Base-by-base conservation (phyloP, 2,888 invertebrate species). In the Metellina segmentata region DNA sequence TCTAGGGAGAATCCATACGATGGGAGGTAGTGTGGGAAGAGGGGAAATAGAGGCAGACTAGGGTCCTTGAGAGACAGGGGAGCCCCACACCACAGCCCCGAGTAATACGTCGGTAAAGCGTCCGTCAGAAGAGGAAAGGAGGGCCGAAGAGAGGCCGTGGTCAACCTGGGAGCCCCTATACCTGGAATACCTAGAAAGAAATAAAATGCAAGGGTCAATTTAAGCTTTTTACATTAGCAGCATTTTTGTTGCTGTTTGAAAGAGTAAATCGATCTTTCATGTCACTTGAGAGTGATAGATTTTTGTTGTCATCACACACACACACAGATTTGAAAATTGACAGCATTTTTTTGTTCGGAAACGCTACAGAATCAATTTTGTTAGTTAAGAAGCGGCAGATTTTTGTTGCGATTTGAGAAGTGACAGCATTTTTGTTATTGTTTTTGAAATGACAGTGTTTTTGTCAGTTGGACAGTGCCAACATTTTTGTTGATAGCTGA, bases 11-110 rank as follows among this genome's bases (percentile, higher is more conserved):
- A 86, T 7, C 90, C 88, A 48, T 91, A 91, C 7, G 92, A 85
- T 4, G 83, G 93, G 0, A 91, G 85, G 34, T 91, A 91, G 52
- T 88, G 93, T 5, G 90, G 85, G 19, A 93, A 93, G 16, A 93
- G 81, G 4, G 93, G 93, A 20, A 93, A 93, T 0, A 91, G 78
- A 0, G 93, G 90, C 52, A 91, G 81, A 6, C 79, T 72, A 11
- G 89, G 81, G 53, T 88, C 90, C 51, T 90, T 93, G 52, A 90
- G 88, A 13, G 89, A 81, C 34, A 87, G 20, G 16, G 77, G 82
- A 9, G 91, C 51, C 19, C 92, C 87, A 52, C 92, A 92, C 93
- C 93, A 89, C 52, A 90, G 69, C 0, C 90, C 81, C 1, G 93
- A 89, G 48, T 93, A 93, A 13, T 93, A 93, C 19, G 92, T 81